phyloP scores from a whole-genome alignment of 2,888 invertebrate species.

The Drosophila melanosoma region DNA sequence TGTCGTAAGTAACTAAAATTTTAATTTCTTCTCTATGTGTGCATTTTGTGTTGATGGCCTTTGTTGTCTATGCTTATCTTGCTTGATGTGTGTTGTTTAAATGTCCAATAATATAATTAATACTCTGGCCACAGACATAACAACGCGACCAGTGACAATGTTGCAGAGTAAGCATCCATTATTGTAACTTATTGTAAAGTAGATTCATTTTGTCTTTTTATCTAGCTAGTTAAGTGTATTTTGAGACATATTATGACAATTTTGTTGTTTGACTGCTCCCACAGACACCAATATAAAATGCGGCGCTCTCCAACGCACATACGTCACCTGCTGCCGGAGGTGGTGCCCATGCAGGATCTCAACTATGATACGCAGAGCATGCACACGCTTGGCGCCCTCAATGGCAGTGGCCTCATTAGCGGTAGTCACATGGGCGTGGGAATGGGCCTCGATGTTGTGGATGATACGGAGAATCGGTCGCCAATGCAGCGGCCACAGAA shows the following conservation, averaged over 20 bases:
- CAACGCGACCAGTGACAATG: constrained; percentile 38
- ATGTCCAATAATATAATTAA: constrained; percentile 7
- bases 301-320: constrained; percentile 84
- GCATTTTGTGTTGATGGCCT: constrained; percentile 26
- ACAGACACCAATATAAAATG: constrained; percentile 84
- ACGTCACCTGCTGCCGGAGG: constrained; percentile 84
- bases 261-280: constrained; percentile 4
- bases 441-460: constrained; percentile 73
- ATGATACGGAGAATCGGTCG: constrained; percentile 62
- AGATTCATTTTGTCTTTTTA: background rate
- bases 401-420: constrained; percentile 63
- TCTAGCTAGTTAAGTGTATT: background rate
- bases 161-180: constrained; percentile 61
- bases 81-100: constrained; percentile 24
- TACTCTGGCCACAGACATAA: constrained; percentile 51
- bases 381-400: constrained; percentile 69
- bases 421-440: constrained; percentile 71
- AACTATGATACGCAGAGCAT: constrained; percentile 82
- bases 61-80: constrained; percentile 12
- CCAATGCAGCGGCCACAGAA: constrained; percentile 77
- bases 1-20: background rate
- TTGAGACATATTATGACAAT: background rate
- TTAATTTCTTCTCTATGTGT: constrained; percentile 11
- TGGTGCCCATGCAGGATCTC: constrained; percentile 85
- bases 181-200: background rate